phyloP scores from a whole-genome alignment of 2,113 vertebrate genomes.

The Struthio camelus region DNA sequence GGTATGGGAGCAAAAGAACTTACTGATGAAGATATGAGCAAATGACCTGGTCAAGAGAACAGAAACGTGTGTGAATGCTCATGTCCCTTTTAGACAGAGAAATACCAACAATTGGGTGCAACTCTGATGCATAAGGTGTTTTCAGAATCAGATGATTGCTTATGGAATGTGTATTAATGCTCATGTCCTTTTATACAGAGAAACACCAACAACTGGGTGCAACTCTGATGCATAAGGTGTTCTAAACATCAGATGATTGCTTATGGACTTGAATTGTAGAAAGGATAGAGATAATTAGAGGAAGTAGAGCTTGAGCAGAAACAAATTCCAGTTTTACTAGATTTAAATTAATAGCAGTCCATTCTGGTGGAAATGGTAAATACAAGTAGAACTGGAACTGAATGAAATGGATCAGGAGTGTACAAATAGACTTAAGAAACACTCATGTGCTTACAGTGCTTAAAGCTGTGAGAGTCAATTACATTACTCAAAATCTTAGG shows the following conservation, averaged over 20 bases:
- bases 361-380: neutral
- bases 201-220: neutral
- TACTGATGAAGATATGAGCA: neutral
- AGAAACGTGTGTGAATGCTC: neutral
- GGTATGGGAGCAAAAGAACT: neutral
- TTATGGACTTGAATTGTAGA: neutral
- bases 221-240: neutral
- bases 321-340: neutral
- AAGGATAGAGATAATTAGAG: neutral
- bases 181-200: neutral
- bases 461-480: neutral
- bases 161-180: neutral
- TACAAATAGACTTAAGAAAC: neutral
- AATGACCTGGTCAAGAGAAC: neutral
- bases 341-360: neutral
- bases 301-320: neutral
- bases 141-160: neutral
- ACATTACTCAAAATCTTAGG: neutral
- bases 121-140: neutral
- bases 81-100: neutral
- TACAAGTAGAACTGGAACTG: neutral
- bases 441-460: neutral
- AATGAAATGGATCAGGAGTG: neutral
- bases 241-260: neutral
- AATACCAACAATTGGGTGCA: neutral